Percentiles rank a stretch among this genome's conserved stretches.
Evolutionary conservation across 2,888 invertebrate genomes (phyloP).

Genomic region (Paralinhomoeus sp.): DNA sequence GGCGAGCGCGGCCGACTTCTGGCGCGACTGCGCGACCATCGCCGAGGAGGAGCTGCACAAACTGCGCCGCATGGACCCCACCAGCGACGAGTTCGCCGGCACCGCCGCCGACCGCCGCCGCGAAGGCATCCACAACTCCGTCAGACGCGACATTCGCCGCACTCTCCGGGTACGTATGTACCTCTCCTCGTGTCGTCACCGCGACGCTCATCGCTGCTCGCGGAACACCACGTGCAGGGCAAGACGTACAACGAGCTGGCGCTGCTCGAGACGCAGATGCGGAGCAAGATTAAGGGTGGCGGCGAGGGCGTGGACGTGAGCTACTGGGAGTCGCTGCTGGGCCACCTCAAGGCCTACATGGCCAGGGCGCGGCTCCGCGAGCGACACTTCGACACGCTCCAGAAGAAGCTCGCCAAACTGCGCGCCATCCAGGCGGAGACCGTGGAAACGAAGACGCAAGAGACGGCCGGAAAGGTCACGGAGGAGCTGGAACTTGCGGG

Average conservation of each 20-base stretch:
- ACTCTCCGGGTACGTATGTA: conserved; percentile 44
- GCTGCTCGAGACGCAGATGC: conserved; percentile 58
- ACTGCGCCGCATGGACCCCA: conserved; percentile 44
- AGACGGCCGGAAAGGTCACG: background rate
- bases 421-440: conserved; percentile 42
- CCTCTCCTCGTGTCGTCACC: too few relatives aligned
- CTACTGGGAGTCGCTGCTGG: conserved; percentile 87
- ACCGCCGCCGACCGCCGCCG: conserved; percentile 27
- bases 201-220: too few relatives aligned
- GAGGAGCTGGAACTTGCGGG: too few relatives aligned
- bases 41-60: conserved; percentile 75
- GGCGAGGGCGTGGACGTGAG: conserved; percentile 73
- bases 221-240: too few relatives aligned
- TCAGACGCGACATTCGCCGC: conserved; percentile 60
- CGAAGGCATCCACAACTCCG: conserved; percentile 68
- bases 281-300: conserved; percentile 55
- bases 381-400: conserved; percentile 66
- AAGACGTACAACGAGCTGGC: conserved; percentile 68
- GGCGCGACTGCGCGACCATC: conserved; percentile 84
- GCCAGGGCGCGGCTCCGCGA: conserved; percentile 71
- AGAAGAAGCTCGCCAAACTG: conserved; percentile 61
- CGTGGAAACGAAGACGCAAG: background rate
- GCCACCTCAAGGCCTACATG: conserved; percentile 65
- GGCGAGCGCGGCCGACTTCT: conserved; percentile 64
- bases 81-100: background rate